Percentiles rank a stretch among this genome's conserved stretches.
Conservation (phyloP, 2,113 vertebrate species). For the Zosterops lateralis region DNA sequence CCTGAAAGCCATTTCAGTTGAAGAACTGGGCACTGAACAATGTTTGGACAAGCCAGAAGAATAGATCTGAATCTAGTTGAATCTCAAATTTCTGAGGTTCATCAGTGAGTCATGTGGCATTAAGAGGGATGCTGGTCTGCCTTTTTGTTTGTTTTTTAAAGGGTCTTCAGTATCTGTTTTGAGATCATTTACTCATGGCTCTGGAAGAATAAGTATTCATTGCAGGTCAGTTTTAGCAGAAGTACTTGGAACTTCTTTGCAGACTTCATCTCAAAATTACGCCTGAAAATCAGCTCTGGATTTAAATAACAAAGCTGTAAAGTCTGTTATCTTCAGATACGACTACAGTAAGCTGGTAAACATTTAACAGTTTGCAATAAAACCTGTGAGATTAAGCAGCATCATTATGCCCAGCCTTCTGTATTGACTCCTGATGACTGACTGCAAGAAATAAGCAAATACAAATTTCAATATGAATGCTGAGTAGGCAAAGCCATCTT, state of each 20-base stretch:
- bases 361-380: background rate
- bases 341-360: background rate
- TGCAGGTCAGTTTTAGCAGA: background rate
- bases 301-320: background rate
- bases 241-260: background rate
- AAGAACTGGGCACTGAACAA: background rate
- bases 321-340: background rate
- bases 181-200: background rate
- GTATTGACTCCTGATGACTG: background rate
- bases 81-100: background rate
- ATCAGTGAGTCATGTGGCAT: background rate
- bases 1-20: background rate
- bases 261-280: background rate
- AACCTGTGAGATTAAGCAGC: background rate
- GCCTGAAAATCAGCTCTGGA: background rate
- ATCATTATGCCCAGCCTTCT: background rate
- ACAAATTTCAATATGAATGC: background rate
- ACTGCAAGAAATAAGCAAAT: background rate
- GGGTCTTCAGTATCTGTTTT: background rate
- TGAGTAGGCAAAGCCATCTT: background rate
- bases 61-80: background rate
- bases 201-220: background rate
- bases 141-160: background rate
- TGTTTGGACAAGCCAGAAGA: background rate
- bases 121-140: background rate